Percentiles rank a stretch among this genome's conserved stretches.
These are phyloP conservation scores for Lysiphlebus fabarum DNA, from an alignment of 1,140 invertebrate genomes.

Conservation along the genomic window DNA sequence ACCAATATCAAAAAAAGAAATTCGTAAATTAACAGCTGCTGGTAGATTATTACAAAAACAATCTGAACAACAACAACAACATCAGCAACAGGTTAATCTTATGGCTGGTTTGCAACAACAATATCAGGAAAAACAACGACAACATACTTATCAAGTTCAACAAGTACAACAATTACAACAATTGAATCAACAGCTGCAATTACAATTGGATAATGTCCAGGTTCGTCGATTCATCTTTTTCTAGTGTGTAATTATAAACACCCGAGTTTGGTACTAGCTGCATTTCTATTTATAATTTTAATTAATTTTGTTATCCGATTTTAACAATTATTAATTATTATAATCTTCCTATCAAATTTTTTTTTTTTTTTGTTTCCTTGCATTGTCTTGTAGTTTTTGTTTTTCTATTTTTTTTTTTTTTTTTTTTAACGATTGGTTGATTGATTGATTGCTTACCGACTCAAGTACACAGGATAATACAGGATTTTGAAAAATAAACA, in stretches of 20 bases:
- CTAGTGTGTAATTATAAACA: background rate
- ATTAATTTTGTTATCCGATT: no score
- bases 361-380: no score
- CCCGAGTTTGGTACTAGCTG: background rate
- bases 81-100: slow-evolving; percentile 37
- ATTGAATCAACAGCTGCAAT: slow-evolving; percentile 52
- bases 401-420: no score
- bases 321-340: no score
- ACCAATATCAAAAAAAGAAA: slow-evolving; percentile 72
- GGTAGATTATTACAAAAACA: slow-evolving; percentile 18
- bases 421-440: no score
- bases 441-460: slow-evolving; percentile 9
- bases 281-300: background rate
- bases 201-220: slow-evolving; percentile 52
- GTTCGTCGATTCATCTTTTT: slow-evolving; percentile 26
- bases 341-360: no score
- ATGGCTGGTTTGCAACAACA: slow-evolving; percentile 49
- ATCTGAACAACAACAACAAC: slow-evolving; percentile 34
- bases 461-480: background rate
- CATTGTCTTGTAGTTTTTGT: no score
- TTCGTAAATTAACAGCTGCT: slow-evolving; percentile 48
- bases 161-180: slow-evolving; percentile 51
- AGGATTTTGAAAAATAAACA: background rate
- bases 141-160: slow-evolving; percentile 52
- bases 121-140: slow-evolving; percentile 52